Conservation (phyloP, 2,797 vertebrate genomes). For the Mus minutoides region DNA sequence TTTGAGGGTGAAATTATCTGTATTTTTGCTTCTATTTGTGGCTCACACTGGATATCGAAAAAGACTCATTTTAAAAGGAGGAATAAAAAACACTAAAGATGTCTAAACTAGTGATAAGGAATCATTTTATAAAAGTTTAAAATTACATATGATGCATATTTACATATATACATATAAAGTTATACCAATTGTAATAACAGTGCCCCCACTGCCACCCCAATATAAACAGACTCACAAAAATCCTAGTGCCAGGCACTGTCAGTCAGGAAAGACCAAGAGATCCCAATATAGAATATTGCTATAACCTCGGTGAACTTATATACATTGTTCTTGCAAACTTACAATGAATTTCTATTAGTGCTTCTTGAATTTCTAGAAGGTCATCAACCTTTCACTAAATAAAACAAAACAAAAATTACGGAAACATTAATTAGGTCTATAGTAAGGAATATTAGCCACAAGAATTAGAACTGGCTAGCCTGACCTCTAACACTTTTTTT, state of each 20-base stretch:
- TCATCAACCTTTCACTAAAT: neutral
- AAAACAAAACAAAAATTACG: neutral
- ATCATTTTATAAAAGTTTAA: neutral
- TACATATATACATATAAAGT: too few species aligned
- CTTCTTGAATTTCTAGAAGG: constrained; percentile 28
- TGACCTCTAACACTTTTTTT: too few species aligned
- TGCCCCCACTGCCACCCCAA: neutral
- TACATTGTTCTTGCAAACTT: neutral
- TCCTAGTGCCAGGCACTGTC: neutral
- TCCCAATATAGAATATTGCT: neutral
- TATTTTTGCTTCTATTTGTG: constrained; percentile 47
- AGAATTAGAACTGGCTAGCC: too few species aligned
- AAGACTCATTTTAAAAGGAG: neutral
- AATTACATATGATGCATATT: neutral
- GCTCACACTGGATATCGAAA: neutral
- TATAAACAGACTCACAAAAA: neutral
- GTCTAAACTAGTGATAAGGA: neutral
- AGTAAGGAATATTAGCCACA: neutral
- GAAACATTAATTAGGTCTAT: neutral
- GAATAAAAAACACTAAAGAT: neutral
- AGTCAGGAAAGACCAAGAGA: neutral
- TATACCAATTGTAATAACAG: neutral
- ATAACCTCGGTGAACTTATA: neutral
- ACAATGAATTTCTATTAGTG: neutral
- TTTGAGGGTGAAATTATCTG: neutral